Conservation (phyloP, 2,888 invertebrate genomes). For the Brassicogethes aeneus region DNA sequence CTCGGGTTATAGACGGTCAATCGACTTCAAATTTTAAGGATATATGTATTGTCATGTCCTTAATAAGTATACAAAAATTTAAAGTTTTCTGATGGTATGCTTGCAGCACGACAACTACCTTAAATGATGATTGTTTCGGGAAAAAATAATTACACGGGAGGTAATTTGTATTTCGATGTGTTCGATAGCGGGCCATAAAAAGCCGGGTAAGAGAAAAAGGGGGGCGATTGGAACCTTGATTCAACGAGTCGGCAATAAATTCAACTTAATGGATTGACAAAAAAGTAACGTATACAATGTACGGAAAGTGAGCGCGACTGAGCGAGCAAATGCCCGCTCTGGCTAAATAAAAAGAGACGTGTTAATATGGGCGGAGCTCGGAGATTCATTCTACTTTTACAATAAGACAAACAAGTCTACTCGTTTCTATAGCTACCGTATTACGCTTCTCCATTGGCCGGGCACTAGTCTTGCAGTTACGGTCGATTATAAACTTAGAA, state of each 20-base stretch:
- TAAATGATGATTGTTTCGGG: too few relatives aligned
- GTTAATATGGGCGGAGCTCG: constrained; percentile 38
- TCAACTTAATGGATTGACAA: constrained; percentile 24
- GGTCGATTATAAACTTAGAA: constrained; percentile 31
- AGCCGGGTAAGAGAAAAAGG: constrained; percentile 4
- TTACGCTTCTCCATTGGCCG: constrained; percentile 41
- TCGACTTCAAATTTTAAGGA: too few relatives aligned
- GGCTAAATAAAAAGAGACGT: constrained; percentile 34
- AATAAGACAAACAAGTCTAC: constrained; percentile 38
- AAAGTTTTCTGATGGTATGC: neutral
- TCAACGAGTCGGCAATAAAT: constrained; percentile 24
- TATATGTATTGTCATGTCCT: too few relatives aligned
- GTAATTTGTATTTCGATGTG: neutral
- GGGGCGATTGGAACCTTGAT: constrained; percentile 20
- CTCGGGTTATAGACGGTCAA: too few relatives aligned
- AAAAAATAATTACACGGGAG: neutral
- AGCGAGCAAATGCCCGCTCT: constrained; percentile 24
- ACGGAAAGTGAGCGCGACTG: constrained; percentile 24
- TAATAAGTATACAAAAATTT: too few relatives aligned
- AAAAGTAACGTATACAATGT: constrained; percentile 21
- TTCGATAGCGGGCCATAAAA: neutral
- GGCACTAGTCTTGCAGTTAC: constrained; percentile 24
- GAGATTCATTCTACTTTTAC: constrained; percentile 40
- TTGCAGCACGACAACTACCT: too few relatives aligned
- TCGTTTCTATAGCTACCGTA: constrained; percentile 44